These are phyloP conservation scores for Pseudanteris insignis DNA, from an alignment of 2,888 invertebrate genomes.

Conservation along the genomic window DNA sequence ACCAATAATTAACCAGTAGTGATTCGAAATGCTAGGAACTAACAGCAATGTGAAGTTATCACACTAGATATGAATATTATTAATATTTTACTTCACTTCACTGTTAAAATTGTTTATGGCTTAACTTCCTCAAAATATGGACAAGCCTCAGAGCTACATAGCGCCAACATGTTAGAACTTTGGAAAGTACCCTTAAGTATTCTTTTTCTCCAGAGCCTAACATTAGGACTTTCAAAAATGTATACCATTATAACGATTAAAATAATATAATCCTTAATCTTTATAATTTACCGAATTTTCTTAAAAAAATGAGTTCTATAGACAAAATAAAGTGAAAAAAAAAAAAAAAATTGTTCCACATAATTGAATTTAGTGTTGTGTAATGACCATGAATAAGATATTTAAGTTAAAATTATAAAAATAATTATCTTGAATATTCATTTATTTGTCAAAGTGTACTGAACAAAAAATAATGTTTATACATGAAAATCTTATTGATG, in stretches of 20 bases:
- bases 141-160: conserved; percentile 27
- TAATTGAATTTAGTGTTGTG: too few relatives aligned
- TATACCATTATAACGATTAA: too few relatives aligned
- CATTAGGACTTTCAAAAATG: conserved; percentile 18
- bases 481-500: too few relatives aligned
- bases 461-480: too few relatives aligned
- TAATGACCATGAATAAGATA: too few relatives aligned
- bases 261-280: too few relatives aligned
- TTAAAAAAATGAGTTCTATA: too few relatives aligned
- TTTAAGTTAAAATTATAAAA: too few relatives aligned
- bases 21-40: conserved; percentile 26
- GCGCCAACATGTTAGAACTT: conserved; percentile 14
- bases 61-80: background rate
- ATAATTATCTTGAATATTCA: too few relatives aligned
- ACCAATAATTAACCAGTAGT: conserved; percentile 28
- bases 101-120: conserved; percentile 14
- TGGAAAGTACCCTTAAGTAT: conserved; percentile 23
- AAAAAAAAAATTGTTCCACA: too few relatives aligned
- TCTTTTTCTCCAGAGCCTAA: conserved; percentile 19
- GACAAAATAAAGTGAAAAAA: background rate
- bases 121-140: conserved; percentile 25
- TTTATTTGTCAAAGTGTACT: too few relatives aligned
- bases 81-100: conserved; percentile 16
- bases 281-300: too few relatives aligned
- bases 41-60: conserved; percentile 34